Base-by-base conservation (phyloP, 2,888 invertebrate species). In the Cheilosia grossa region DNA sequence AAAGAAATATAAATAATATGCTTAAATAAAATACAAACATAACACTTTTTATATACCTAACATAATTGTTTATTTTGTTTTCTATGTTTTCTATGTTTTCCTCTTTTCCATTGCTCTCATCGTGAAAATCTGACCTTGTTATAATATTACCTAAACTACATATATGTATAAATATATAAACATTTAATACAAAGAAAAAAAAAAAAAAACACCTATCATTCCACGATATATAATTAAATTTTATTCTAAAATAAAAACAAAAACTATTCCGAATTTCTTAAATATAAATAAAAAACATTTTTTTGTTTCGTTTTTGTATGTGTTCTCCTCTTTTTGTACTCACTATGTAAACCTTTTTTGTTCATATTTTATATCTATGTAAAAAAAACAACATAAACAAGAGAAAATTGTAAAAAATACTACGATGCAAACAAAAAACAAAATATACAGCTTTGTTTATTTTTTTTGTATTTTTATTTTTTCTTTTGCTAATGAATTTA, bases 301-400 rank as follows among this genome's bases (percentile, higher is more conserved):
- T 70, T 69, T 37, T 67, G 56, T 47, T 47, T 49, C 64, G 47
- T 42, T 85, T 66, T 82, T 82, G 59, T 74, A 81, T 80, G 80
- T 75, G 66, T 85, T 81, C 58, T 72, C 49, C 63, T 59, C 37
- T 77, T 85, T 75, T 85, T 77, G 19, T 81, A 81, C 66, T 81
- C 70, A 66, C 58, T 70, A 74, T 64, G 69, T 75, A 70, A 75
- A 70, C 53, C 4, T 1, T 70, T 59, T 74, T 59, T 81, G 81
- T 85, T 85, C 77, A 85, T 81, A 85, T 77, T 77, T 78, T 82
- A 61, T 82, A 82, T 82, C 53, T 85, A 70, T 85, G 79, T 67
- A 83, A 64, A 67, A 66, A 64, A 58, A 72, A 17, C 61, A 59
- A 44, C 4, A 30, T 30, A 37, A 53, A 27, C 21, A 21, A 47